phyloP scores from a whole-genome alignment of 1,140 invertebrate genomes.

The Pseudachorutes palmiensis region DNA sequence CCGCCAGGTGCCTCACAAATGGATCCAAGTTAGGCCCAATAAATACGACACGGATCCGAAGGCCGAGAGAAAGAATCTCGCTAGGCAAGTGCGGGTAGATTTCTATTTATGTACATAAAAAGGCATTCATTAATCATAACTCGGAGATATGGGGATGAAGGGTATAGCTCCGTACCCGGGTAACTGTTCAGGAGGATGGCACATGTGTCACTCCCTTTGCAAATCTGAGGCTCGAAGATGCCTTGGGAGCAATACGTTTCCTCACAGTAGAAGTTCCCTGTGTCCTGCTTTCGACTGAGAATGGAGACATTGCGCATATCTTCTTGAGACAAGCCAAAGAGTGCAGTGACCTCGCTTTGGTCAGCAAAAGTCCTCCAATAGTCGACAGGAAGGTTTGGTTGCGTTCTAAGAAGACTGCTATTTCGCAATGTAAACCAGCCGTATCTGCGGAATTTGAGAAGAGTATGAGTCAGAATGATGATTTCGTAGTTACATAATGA shows the following conservation, averaged over 20 bases:
- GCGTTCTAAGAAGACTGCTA: no score
- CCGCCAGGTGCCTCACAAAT: constrained; percentile 45
- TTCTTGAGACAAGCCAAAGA: no score
- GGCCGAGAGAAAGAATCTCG: constrained; percentile 48
- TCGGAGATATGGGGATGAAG: not conserved
- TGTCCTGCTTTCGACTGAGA: constrained; percentile 18
- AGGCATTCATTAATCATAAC: not conserved
- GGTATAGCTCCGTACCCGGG: constrained; percentile 41
- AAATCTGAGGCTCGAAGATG: constrained; percentile 51
- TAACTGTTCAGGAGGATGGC: constrained; percentile 52
- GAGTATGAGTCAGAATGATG: no score
- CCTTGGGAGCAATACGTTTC: constrained; percentile 49
- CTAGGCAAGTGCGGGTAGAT: constrained; percentile 48
- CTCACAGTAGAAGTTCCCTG: constrained; percentile 46
- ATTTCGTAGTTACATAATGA: no score
- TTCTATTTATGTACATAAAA: constrained; percentile 35
- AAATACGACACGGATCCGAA: constrained; percentile 12
- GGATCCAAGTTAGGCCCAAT: constrained; percentile 49
- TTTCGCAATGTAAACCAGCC: no score
- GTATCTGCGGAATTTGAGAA: no score
- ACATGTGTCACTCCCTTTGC: constrained; percentile 45
- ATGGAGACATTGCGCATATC: constrained; percentile 14
- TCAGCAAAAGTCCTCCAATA: no score
- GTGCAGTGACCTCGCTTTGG: no score
- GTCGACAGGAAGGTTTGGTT: no score